These are phyloP conservation scores for Drosophila suzukii DNA, from an alignment of 1,140 invertebrate species.

Conservation along the genomic window DNA sequence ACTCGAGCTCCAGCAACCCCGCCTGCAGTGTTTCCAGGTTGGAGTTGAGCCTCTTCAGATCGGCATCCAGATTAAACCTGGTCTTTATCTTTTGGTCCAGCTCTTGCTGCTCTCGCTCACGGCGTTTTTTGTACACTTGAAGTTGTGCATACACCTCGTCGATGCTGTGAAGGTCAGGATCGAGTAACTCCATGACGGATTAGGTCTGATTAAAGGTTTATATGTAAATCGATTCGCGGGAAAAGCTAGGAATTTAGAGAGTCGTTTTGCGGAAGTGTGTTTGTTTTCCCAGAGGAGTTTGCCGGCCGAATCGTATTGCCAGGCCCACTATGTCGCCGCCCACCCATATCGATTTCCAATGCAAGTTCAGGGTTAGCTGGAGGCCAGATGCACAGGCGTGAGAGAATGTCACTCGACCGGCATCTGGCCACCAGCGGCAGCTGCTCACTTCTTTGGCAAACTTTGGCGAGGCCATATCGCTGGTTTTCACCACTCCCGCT, in stretches of 20 bases:
- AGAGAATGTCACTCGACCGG: slow-evolving; percentile 25
- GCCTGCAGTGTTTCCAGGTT: slow-evolving; percentile 9
- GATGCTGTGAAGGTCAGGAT: slow-evolving; percentile 8
- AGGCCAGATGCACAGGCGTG: slow-evolving; percentile 28
- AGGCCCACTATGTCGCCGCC: slow-evolving; percentile 10
- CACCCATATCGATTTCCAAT: slow-evolving; percentile 64
- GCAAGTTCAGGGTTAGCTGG: slow-evolving; percentile 69
- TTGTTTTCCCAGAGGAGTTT: slow-evolving; percentile 17
- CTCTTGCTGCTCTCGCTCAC: background rate
- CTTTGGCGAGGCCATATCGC: slow-evolving; percentile 21
- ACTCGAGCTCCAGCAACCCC: slow-evolving; percentile 18
- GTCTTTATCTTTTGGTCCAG: background rate
- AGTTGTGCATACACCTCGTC: slow-evolving; percentile 48
- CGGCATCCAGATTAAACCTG: slow-evolving; percentile 1
- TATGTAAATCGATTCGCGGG: background rate
- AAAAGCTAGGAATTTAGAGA: slow-evolving; percentile 5
- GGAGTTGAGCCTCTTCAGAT: slow-evolving; percentile 9
- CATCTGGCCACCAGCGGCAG: slow-evolving; percentile 34
- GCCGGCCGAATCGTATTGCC: background rate
- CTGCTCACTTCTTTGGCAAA: slow-evolving; percentile 33
- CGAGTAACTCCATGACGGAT: background rate
- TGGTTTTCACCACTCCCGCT: background rate
- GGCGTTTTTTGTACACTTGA: slow-evolving; percentile 22
- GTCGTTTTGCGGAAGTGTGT: background rate
- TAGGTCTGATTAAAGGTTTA: background rate